phyloP scores from a whole-genome alignment of 2,888 invertebrate genomes.

The Tinea trinotella region DNA sequence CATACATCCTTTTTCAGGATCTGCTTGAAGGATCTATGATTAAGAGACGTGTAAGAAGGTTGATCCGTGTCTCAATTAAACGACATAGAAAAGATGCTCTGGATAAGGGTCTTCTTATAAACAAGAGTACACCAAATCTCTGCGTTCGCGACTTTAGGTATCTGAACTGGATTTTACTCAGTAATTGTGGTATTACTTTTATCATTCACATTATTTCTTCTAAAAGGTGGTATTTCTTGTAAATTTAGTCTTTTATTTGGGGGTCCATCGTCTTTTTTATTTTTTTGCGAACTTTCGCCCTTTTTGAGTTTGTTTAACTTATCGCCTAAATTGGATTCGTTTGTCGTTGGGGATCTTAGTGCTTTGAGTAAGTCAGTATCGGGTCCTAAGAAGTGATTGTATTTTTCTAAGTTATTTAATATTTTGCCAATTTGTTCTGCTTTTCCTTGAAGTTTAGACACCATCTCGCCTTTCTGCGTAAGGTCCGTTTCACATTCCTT shows the following conservation, averaged over 20 bases:
- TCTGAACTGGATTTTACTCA: too few relatives aligned
- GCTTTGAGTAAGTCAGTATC: slow-evolving; percentile 70
- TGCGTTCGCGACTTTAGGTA: too few relatives aligned
- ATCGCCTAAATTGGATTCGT: slow-evolving; percentile 47
- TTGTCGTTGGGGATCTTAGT: slow-evolving; percentile 60
- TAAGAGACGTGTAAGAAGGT: too few relatives aligned
- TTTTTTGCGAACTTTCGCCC: slow-evolving; percentile 53
- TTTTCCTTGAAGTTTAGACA: slow-evolving; percentile 94
- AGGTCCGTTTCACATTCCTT: slow-evolving; percentile 96
- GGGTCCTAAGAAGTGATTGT: slow-evolving; percentile 79
- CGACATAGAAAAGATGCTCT: too few relatives aligned
- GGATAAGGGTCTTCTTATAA: too few relatives aligned
- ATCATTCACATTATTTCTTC: slow-evolving; percentile 36
- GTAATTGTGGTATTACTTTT: slow-evolving; percentile 6
- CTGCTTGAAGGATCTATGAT: too few relatives aligned
- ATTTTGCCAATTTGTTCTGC: slow-evolving; percentile 96
- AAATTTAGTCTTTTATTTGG: slow-evolving; percentile 66
- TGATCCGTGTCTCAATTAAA: too few relatives aligned
- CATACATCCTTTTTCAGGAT: too few relatives aligned
- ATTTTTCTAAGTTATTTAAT: slow-evolving; percentile 91
- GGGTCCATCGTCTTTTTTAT: slow-evolving; percentile 69
- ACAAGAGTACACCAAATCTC: too few relatives aligned
- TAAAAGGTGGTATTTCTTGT: slow-evolving; percentile 70
- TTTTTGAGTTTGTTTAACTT: slow-evolving; percentile 54
- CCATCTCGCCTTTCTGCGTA: slow-evolving; percentile 97